Conservation (phyloP, 2,797 vertebrate species). For the Mus caroli region DNA sequence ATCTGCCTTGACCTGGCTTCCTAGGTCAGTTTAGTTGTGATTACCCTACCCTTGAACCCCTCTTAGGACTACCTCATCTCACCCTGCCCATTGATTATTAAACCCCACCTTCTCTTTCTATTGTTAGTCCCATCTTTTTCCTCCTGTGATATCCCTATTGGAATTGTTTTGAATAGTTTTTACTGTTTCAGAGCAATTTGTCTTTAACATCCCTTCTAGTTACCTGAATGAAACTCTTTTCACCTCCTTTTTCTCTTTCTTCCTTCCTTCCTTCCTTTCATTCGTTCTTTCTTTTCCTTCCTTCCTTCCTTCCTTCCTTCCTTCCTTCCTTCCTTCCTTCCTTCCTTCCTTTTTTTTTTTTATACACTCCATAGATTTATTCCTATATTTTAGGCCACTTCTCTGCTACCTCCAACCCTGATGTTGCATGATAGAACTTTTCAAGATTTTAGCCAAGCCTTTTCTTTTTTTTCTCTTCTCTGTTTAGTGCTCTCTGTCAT, state of each 20-base stretch:
- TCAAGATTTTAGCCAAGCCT: background rate
- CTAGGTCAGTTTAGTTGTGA: background rate
- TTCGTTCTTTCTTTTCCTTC: too few species aligned
- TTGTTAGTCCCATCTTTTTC: background rate
- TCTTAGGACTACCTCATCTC: background rate
- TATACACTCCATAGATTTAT: background rate
- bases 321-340: too few species aligned
- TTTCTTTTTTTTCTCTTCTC: background rate
- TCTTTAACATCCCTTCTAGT: background rate
- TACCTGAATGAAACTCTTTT: background rate
- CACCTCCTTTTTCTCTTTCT: too few species aligned
- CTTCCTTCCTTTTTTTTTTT: too few species aligned
- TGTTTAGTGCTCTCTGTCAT: background rate
- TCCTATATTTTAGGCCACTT: background rate
- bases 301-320: too few species aligned
- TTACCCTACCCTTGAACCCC: background rate
- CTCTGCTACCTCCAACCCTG: background rate
- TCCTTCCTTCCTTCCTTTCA: too few species aligned
- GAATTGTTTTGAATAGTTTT: background rate
- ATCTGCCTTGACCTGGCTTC: background rate
- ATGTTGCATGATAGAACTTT: background rate
- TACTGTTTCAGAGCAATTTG: background rate
- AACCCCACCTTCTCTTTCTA: background rate
- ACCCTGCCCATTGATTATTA: background rate
- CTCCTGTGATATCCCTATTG: background rate